Base-by-base conservation (phyloP, 2,113 vertebrate genomes). In the Setophaga coronata region DNA sequence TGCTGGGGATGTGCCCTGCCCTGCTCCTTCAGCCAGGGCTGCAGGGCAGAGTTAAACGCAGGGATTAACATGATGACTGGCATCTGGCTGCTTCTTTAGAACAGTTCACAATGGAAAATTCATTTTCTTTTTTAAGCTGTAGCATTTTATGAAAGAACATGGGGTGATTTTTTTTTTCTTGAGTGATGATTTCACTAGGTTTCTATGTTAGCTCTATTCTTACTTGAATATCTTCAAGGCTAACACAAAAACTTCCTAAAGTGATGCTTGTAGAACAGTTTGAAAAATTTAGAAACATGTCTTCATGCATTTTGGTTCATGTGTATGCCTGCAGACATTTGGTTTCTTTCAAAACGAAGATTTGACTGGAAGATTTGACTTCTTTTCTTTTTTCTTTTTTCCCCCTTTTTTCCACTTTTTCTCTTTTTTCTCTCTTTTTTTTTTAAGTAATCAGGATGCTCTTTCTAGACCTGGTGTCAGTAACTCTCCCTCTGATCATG, bases 41-140 rank as follows among this genome's bases (percentile, higher is more conserved):
- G 40, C 28, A 87, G 65, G 57, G 13, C 43, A 79, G 21, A 42
- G 28, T 34, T 72, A 73, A 82, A 82, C 56, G 25, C 7, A 54
- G 57, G 21, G 9, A 48, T 85, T 40, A 57, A 15, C 26, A 2
- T 16, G 42, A 42, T 64, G 25, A 28, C 33, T 69, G 58, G 54
- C 29, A 93, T 45, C 61, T 95, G 50, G 38, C 51, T 95, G 5
- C n/a, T 70, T 56, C 60, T 64, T 89, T 86, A 74, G 31, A 81
- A n/a, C 33, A 33, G 10, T 43, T 89, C 51, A 40, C 21, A 31
- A 25, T 76, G 78, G 70, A 87, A 94, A 92, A 79, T 57, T 47
- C 1, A 33, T 86, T 80, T 92, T 70, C 40, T 80, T 76, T 93
- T 91, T 79, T 65, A 84, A 78, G 23, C 11, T 62, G 34, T 42